Evolutionary conservation across 2,888 invertebrate species (phyloP), one percentile per base, ranked within the genome.

Genomic region (Phrixothrix hirtus): DNA sequence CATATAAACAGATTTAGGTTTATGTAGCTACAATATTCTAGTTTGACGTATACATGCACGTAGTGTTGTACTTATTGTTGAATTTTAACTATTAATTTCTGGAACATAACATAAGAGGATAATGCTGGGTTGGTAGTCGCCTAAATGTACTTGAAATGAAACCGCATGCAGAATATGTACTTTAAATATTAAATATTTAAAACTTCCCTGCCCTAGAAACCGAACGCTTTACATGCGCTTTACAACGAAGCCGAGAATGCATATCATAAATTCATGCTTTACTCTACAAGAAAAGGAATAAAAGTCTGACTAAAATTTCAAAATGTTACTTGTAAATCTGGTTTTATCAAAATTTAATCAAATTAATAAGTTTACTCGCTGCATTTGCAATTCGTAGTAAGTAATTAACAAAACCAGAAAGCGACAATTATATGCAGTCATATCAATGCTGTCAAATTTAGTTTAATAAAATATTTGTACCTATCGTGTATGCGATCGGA

Each of bases 161-260:
- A 48, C 42, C 30, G 34, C 30, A 49, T 49, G 35, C 49, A 49
- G 42, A 42, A 49, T 41, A 42, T 42, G 49, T 42, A 42, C 49
- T 49, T 49, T 49, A 42, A 34, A 21, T 42, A 49, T 49, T 46
- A 49, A 49, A 49, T 49, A 49, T 49, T 49, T 42, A 49, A 49
- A 49, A 35, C 38, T 47, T 49, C 41, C 17, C 36, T 42, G 49
- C 36, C 49, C 49, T 42, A 49, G 49, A 49, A 41, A 49, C 49
- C 42, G 49, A 49, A 49, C 29, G 42, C 36, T 49, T 49, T 49
- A 49, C 49, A 35, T 49, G 41, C 42, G 41, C 49, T 49, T 49
- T 49, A 49, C 37, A 49, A 21, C 49, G 36, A 36, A 49, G 37
- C 42, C 42, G 35, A 36, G 49, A 49, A 42, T 30, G 42, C 35